A percentile compares a stretch with the other conserved stretches of the same genome.
phyloP scores from a whole-genome alignment of 1,140 invertebrate genomes.

The Drosophila leontia region DNA sequence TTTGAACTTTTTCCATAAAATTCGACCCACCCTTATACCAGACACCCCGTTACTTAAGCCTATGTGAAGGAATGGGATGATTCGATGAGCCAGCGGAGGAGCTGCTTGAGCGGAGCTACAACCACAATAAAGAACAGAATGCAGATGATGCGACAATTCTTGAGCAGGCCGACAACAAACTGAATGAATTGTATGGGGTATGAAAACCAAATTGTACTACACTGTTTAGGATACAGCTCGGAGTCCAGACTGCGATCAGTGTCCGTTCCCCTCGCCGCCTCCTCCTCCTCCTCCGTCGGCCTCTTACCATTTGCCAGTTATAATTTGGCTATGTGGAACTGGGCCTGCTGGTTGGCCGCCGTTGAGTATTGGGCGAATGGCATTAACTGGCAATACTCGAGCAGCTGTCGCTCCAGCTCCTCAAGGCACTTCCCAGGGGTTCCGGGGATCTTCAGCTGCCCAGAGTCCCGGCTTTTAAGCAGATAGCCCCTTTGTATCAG shows the following conservation, averaged over 20 bases:
- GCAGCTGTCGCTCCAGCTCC: constrained; percentile 63
- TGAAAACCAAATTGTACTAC: constrained; percentile 70
- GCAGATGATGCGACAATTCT: constrained; percentile 76
- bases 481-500: constrained; percentile 72
- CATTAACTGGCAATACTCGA: constrained; percentile 77
- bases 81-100: constrained; percentile 63
- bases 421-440: constrained; percentile 57
- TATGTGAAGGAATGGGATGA: constrained; percentile 46
- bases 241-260: constrained; percentile 10
- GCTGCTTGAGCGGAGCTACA: constrained; percentile 58
- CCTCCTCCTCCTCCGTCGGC: constrained; percentile 22
- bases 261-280: constrained; percentile 3
- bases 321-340: constrained; percentile 77
- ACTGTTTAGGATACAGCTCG: constrained; percentile 20
- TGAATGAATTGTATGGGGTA: constrained; percentile 54
- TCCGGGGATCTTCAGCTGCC: constrained; percentile 50
- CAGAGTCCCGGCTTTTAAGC: constrained; percentile 57
- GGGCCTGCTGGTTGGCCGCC: constrained; percentile 73
- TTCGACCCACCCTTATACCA: constrained; percentile 4
- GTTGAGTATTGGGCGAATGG: constrained; percentile 77
- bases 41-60: constrained; percentile 6
- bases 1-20: not conserved
- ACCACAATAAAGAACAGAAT: constrained; percentile 69
- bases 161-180: constrained; percentile 70
- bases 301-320: constrained; percentile 77